These are phyloP conservation scores for Nephotettix cincticeps DNA, from an alignment of 1,140 invertebrate genomes.

Conservation along the genomic window DNA sequence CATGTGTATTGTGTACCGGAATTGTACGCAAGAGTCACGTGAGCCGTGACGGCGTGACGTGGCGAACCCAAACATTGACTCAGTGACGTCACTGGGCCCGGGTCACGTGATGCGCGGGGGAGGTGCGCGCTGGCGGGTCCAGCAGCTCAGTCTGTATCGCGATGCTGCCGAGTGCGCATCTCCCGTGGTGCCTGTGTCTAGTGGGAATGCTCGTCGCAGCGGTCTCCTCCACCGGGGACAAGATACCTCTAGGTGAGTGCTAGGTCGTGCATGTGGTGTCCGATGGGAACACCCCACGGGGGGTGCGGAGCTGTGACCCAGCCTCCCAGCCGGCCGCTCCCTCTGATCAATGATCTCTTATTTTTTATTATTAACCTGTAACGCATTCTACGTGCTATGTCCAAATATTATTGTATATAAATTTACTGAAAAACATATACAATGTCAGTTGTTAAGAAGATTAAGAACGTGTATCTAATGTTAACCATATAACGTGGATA, in stretches of 20 bases:
- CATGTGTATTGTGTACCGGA: too few relatives aligned
- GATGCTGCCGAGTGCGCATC: slow-evolving; percentile 6
- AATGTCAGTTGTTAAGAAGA: too few relatives aligned
- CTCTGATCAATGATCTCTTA: not conserved
- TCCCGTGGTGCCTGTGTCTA: not conserved
- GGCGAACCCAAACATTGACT: slow-evolving; percentile 11
- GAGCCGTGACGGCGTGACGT: not conserved
- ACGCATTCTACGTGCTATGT: too few relatives aligned
- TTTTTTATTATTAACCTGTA: too few relatives aligned
- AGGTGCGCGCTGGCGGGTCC: not conserved
- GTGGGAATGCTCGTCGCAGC: slow-evolving; percentile 3
- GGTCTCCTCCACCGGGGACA: slow-evolving; percentile 40
- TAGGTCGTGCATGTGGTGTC: not conserved
- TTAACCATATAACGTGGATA: too few relatives aligned
- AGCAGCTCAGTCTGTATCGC: not conserved
- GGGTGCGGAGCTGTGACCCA: not conserved
- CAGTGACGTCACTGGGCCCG: not conserved
- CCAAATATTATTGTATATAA: too few relatives aligned
- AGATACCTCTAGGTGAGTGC: slow-evolving; percentile 46
- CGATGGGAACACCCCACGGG: not conserved
- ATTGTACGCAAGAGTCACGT: too few relatives aligned
- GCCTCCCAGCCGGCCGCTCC: not conserved
- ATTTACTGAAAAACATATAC: too few relatives aligned
- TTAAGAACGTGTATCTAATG: too few relatives aligned
- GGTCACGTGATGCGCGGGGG: not conserved